Base-by-base conservation (phyloP, 2,888 invertebrate species). In the Flexamia atlantica region DNA sequence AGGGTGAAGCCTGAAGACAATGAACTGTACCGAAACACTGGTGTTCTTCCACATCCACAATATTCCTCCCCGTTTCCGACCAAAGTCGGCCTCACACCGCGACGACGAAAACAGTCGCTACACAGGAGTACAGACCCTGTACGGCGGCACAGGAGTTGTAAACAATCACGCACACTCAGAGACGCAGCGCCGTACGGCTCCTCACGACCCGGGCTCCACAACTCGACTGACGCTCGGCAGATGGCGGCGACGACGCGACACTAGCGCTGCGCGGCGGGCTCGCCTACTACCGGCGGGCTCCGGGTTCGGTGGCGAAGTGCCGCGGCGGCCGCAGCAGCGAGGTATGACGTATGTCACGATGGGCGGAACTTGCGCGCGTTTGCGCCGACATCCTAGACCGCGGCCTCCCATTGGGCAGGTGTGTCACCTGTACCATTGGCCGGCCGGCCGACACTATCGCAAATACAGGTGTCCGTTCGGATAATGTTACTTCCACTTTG, bases 401-500 rank as follows among this genome's bases (percentile, higher is more conserved):
- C 3, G 42, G 74, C 25, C n/a, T 28, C 28, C 53, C 76, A 76
- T 76, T 76, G 76, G 76, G 50, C 76, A 76, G 50, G 50, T 50
- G 50, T 30, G 72, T 36, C 42, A 72, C 72, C 72, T 72, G 17
- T 32, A 42, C 76, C 50, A 76, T 76, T 76, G 76, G 76, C 76
- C 76, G 76, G 46, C 28, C 74, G 70, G 32, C 50, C 23, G 57
- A 76, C 76, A 76, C 76, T 76, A 76, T 76, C 50, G 76, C 76
- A 76, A 76, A 50, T 76, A 76, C 76, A 76, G 76, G 76, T 76
- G 76, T 76, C 76, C 50, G 50, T 50, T 76, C 76, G 50, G 50
- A 76, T 76, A 76, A 76, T 72, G 72, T 72, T 70, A 70, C 70
- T 70, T 76, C 76, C 50, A 76, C 76, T 76, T 50, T 50, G 76